phyloP scores from a whole-genome alignment of 2,797 vertebrate genomes.

The Argentina silus region DNA sequence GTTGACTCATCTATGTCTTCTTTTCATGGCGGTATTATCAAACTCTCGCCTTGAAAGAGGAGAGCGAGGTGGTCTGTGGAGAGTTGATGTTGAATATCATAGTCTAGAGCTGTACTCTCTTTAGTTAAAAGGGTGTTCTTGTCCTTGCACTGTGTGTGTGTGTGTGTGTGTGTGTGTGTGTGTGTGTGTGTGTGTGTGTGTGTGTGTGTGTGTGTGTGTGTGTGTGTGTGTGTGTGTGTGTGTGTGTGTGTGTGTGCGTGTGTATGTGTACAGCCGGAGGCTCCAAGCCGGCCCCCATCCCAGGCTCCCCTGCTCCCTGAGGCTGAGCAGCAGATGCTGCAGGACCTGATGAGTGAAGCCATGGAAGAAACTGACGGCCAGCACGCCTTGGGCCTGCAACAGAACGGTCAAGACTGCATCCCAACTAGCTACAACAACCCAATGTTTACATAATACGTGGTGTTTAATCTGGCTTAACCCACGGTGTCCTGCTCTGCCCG shows the following conservation, averaged over 20 bases:
- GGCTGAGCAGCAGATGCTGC: conserved; percentile 92
- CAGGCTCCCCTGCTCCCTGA: conserved; percentile 86
- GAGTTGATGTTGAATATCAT: not conserved
- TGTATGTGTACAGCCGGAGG: conserved; percentile 76
- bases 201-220: not conserved
- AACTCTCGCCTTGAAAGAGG: not conserved
- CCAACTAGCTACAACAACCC: not conserved
- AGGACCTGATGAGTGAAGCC: conserved; percentile 97
- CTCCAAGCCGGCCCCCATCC: conserved; percentile 71
- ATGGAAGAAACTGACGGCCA: conserved; percentile 93
- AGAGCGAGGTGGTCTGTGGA: not conserved
- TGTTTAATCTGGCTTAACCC: not conserved
- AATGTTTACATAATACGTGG: not conserved
- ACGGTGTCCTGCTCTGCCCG: not conserved
- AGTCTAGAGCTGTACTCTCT: too few relatives aligned
- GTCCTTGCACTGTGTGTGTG: too few relatives aligned
- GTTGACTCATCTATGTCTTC: not conserved
- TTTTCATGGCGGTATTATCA: not conserved
- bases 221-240: conserved; percentile 4
- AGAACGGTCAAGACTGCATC: conserved; percentile 81
- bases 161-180: not conserved
- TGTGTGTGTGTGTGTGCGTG: not conserved
- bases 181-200: not conserved
- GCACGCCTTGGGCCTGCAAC: conserved; percentile 72
- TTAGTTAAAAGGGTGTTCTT: too few relatives aligned